These are phyloP conservation scores for Buathra laborator DNA, from an alignment of 2,888 invertebrate species.

Conservation along the genomic window DNA sequence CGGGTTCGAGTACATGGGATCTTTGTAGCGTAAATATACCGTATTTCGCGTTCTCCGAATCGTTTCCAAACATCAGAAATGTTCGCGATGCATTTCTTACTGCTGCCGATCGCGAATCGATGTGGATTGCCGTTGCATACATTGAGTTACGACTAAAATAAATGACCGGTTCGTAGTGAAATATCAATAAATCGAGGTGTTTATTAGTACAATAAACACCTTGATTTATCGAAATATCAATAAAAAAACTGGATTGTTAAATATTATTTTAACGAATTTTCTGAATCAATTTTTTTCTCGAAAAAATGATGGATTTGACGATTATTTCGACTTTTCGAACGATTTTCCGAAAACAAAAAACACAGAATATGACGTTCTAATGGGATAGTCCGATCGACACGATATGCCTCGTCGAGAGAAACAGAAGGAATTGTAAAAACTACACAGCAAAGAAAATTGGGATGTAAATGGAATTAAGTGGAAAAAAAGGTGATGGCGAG, in stretches of 20 bases:
- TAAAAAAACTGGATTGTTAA: no score
- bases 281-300: no score
- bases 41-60: neutral
- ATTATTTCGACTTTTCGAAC: no score
- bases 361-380: neutral
- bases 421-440: neutral
- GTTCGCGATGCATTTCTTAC: neutral
- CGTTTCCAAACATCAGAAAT: neutral
- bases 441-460: neutral
- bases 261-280: neutral
- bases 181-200: no score
- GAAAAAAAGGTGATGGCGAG: slow-evolving; percentile 49
- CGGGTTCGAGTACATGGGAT: neutral
- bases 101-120: neutral
- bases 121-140: no score
- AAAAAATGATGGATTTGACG: no score
- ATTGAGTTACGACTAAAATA: no score
- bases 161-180: no score
- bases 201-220: no score
- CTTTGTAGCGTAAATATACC: neutral
- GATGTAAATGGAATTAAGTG: slow-evolving; percentile 21
- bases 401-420: neutral
- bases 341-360: no score
- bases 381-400: neutral
- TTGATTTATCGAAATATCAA: no score